Evolutionary conservation across 2,113 vertebrate genomes (phyloP).

Genomic region (Dunckerocampus dactyliophorus): DNA sequence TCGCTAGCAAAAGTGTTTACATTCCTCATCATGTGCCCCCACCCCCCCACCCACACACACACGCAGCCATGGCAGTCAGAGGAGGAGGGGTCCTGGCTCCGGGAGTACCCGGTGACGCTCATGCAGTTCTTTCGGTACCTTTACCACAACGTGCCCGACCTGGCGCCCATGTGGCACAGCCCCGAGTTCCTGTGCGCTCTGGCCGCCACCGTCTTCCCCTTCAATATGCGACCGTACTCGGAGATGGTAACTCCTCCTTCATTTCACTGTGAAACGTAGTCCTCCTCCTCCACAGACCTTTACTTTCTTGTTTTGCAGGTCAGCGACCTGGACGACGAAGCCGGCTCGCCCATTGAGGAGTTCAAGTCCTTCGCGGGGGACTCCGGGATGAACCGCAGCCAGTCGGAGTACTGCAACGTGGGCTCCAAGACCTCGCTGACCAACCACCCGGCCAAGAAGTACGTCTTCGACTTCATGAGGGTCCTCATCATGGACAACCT

Average conservation of each 20-base stretch:
- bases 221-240: conserved; percentile 96
- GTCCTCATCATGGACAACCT: conserved; percentile 97
- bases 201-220: conserved; percentile 91
- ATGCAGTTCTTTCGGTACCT: conserved; percentile 99
- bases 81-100: conserved; percentile 96
- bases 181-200: conserved; percentile 92
- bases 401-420: conserved; percentile 96
- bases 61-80: conserved; percentile 96
- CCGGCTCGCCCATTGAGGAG: conserved; percentile 92
- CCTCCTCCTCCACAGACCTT: not conserved
- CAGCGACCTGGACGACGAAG: conserved; percentile 92
- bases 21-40: not conserved
- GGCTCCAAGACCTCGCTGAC: conserved; percentile 96
- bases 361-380: conserved; percentile 91
- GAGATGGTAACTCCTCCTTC: conserved; percentile 82
- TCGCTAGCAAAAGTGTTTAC: not conserved
- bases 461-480: conserved; percentile 97
- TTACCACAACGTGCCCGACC: conserved; percentile 94
- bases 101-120: conserved; percentile 94
- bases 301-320: conserved; percentile 69
- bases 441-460: conserved; percentile 97
- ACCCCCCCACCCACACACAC: no score
- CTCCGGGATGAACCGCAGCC: conserved; percentile 97
- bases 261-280: no score
- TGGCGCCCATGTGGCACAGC: conserved; percentile 92